Conservation (phyloP, 2,888 invertebrate species). For the Cheilosia pagana region DNA sequence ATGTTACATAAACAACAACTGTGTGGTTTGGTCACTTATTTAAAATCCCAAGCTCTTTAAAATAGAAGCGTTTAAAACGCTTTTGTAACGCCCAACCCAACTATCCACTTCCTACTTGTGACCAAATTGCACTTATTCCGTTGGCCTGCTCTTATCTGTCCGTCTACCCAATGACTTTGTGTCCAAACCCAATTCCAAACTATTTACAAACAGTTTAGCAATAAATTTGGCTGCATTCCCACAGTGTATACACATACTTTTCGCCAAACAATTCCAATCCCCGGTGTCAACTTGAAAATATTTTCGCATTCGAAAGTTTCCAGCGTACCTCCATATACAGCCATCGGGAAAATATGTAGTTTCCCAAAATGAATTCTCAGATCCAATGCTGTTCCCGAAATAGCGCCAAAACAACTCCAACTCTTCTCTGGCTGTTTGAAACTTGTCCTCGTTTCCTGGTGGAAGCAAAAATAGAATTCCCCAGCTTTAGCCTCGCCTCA, state of each 20-base stretch:
- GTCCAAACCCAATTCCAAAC: constrained; percentile 52
- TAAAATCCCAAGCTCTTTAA: too few species aligned
- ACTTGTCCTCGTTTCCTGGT: background rate
- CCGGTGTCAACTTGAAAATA: constrained; percentile 64
- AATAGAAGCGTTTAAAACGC: too few species aligned
- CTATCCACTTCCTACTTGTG: constrained; percentile 46
- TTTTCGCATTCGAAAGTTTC: constrained; percentile 48
- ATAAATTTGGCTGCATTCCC: constrained; percentile 54
- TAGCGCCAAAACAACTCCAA: constrained; percentile 7
- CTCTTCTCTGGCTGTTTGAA: constrained; percentile 3
- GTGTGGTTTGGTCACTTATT: too few species aligned
- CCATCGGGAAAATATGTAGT: constrained; percentile 65
- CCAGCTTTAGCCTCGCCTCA: constrained; percentile 26
- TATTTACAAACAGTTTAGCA: constrained; percentile 57
- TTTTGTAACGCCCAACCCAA: too few species aligned
- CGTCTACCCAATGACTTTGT: constrained; percentile 29
- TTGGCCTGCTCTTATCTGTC: background rate
- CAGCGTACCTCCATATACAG: background rate
- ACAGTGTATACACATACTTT: constrained; percentile 24
- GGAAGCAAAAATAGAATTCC: background rate
- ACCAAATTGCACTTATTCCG: constrained; percentile 48
- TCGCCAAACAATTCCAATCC: constrained; percentile 43
- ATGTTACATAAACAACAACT: too few species aligned
- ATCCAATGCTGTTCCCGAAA: constrained; percentile 18
- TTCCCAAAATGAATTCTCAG: constrained; percentile 61